phyloP scores from a whole-genome alignment of 2,797 vertebrate genomes.

The Chrosomus eos region DNA sequence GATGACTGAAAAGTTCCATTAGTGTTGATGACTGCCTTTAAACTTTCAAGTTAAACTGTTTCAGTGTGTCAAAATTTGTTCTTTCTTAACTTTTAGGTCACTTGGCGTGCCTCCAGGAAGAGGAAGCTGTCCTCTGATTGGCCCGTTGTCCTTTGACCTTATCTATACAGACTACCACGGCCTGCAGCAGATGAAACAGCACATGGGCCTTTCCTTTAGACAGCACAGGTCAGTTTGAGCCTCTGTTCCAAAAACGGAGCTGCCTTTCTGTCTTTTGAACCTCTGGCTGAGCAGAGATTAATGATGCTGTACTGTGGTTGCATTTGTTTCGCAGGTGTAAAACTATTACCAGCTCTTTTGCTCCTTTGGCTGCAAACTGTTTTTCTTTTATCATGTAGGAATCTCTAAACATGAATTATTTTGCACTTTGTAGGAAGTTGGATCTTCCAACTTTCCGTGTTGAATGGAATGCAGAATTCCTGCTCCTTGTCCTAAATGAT shows the following conservation, averaged over 20 bases:
- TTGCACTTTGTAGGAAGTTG: no score
- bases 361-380: not conserved
- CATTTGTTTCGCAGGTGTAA: not conserved
- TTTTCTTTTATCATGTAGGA: not conserved
- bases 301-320: not conserved
- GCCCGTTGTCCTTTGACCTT: slow-evolving; percentile 92
- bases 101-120: slow-evolving; percentile 95
- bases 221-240: slow-evolving; percentile 89
- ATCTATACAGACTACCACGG: slow-evolving; percentile 98
- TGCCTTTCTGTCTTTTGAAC: not conserved
- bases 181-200: slow-evolving; percentile 96
- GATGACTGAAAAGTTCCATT: not conserved
- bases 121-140: slow-evolving; percentile 93
- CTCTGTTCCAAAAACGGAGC: not conserved
- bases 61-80: not conserved
- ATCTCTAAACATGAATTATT: not conserved
- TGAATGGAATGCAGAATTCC: no score
- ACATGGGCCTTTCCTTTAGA: slow-evolving; percentile 97
- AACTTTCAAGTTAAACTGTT: not conserved
- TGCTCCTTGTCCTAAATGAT: no score
- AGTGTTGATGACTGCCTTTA: not conserved
- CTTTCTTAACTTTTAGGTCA: slow-evolving; percentile 76
- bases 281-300: not conserved
- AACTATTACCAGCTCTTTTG: not conserved
- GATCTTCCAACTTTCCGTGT: no score